Evolutionary conservation across 2,113 vertebrate genomes (phyloP), one percentile per base, ranked within the genome.

Genomic region (Rhadina sibilatrix): DNA sequence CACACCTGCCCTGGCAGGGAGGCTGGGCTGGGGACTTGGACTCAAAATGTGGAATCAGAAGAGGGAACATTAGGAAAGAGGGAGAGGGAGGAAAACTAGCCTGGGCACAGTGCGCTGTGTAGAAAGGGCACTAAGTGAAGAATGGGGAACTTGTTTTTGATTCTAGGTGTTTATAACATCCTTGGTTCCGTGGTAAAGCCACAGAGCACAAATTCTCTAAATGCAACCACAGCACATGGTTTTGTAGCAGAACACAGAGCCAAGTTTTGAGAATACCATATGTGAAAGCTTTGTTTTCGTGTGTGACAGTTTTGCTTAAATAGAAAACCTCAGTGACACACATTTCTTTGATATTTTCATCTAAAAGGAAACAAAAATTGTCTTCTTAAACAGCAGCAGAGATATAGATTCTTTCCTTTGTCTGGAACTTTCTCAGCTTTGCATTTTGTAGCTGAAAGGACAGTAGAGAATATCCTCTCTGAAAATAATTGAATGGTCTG

Each of bases 31-130:
- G 38, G 10, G 6, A 25, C 66, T 69, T 37, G 17, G 31, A n/a
- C 17, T 53, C 30, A 9, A 70, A 42, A 61, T 12, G 27, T n/a
- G 20, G 77, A 78, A 40, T n/a, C 37, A 19, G 31, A 93, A 90
- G 24, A 87, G 12, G 16, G 35, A 82, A 35, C 12, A 49, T 53
- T 42, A 79, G 25, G 35, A 89, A 66, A 72, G 61, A 53, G 13
- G 24, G 19, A 71, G 60, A 52, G 12, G 23, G 16, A 84, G 25
- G 20, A 57, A 68, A 75, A 68, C 2, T 11, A 63, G 15, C 22
- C 24, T 3, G 1, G 71, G 76, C 24, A 66, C 27, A 52, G 33
- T 6, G 13, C 2, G 1, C 9, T 64, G 40, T 0, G 0, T 37
- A 50, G 63, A 59, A 90, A 74, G 52, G 33, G 33, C 38, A 59